Conservation (phyloP, 2,888 invertebrate species). For the Papilio gigon region DNA sequence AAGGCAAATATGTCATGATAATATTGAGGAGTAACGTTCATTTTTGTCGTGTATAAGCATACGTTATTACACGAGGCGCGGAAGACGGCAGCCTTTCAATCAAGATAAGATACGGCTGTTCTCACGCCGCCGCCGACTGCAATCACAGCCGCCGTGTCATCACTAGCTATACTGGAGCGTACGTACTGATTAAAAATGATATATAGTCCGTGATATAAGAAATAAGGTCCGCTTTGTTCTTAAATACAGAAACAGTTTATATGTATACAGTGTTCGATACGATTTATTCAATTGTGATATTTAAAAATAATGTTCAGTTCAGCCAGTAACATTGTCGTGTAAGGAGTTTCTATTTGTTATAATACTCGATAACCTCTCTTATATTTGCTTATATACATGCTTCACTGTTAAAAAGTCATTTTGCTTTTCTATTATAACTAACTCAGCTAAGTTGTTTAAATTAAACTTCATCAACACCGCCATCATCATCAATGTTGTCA, state of each 20-base stretch:
- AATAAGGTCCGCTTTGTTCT: neutral
- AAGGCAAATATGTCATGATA: neutral
- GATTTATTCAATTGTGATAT: neutral
- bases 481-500: no score
- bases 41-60: constrained; percentile 11
- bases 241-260: neutral
- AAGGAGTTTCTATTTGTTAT: neutral
- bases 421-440: neutral
- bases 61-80: constrained; percentile 5
- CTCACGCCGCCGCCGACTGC: constrained; percentile 24
- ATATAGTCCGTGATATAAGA: neutral
- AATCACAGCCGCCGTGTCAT: constrained; percentile 26
- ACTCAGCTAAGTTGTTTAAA: neutral
- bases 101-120: constrained; percentile 37
- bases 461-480: neutral
- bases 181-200: constrained; percentile 4
- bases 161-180: neutral
- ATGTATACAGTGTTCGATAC: neutral
- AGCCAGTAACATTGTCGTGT: neutral
- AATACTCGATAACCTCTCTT: neutral
- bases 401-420: no score
- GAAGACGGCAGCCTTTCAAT: constrained; percentile 35
- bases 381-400: no score
- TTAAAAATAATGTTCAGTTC: neutral
- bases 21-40: constrained; percentile 7